Base-by-base conservation (phyloP, 37 sponge, comb jelly and placozoan species). In the Cladorhizidae sp. region DNA sequence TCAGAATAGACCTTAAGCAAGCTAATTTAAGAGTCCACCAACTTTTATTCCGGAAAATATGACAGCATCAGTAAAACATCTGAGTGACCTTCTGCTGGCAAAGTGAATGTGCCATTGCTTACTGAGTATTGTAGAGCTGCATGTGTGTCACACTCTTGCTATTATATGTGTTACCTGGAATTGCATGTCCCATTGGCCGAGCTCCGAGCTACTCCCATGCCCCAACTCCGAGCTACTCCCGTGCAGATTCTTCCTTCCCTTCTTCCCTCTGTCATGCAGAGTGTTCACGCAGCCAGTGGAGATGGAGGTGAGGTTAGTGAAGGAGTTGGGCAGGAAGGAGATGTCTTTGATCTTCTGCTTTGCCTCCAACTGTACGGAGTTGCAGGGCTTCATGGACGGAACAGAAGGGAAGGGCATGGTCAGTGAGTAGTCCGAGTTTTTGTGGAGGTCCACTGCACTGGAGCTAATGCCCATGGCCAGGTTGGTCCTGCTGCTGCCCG, bases 341-440 rank as follows among this genome's bases (percentile, higher is more conserved):
- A 72, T 26, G n/a, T 22, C 8, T 36, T 57, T 57, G 76, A 80
- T 87, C 56, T 73, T 87, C 88, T 80, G 75, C 43, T 82, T 82
- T 11, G 88, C 88, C 40, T 76, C 45, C 58, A 74, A 28, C 1
- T 58, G 87, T 2, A 65, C 58, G 0, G 82, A 72, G 39, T 43
- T 43, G 41, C 40, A 2, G 18, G 75, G 70, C 79, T 81, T 84
- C 31, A 84, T 68, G 15, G 84, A 84, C 70, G 75, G 76, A 25
- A 74, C 84, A 32, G 76, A 57, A 0, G 67, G 68, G 77, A 81
- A 81, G 35, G 82, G 70, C 0, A 40, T 61, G 7, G 32, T 20
- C 22, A 67, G 85, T 17, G 36, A 55, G 20, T 78, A 21, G 29
- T 55, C 38, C 8, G 21, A 2, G 1, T 57, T 74, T 64, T 15